Base-by-base conservation (phyloP, 1,140 invertebrate genomes). In the Centruroides sculpturatus region DNA sequence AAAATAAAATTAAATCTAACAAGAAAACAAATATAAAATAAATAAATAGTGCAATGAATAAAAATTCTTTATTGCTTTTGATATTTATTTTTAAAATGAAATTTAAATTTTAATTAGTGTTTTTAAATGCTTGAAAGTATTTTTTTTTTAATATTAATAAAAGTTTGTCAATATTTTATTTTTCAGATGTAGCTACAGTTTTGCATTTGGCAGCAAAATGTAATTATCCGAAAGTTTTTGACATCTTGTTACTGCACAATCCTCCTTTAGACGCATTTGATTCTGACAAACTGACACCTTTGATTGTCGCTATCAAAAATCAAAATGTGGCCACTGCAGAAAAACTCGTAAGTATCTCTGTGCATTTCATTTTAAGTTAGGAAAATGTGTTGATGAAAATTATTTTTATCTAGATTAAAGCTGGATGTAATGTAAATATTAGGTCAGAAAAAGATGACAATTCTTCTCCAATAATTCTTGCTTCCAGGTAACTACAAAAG, bases 361-460 rank as follows among this genome's bases (percentile, higher is more conserved):
- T 51, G 49, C 49, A 12, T 34, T 51, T 51, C 34, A 34, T 51
- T 12, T 12, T n/a, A 51, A 51, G 34, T n/a, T n/a, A 51, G 34
- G 12, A 51, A 51, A 51, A 51, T 34, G 12, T 50, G 35, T 57
- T 53, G 34, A 12, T 23, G 23, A 41, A 55, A 57, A 23, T 13
- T 55, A 4, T 50, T 57, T 59, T n/a, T 49, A 60, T 62, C 54
- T 57, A 74, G 66, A 59, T 75, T 4, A 64, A 71, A 61, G 66
- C 67, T 54, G 73, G 72, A 55, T 71, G 74, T 23, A 69, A 72
- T 66, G 66, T 72, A 12, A 75, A 75, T 66, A 62, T 70, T 34
- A 62, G 61, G 35, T 70, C 69, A 34, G 64, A 59, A 47, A 62
- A 63, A 48, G 65, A 69, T 55, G 53, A 57, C n/a, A 65, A 66